Conservation (phyloP, 1,140 invertebrate genomes). For the Galleria mellonella region DNA sequence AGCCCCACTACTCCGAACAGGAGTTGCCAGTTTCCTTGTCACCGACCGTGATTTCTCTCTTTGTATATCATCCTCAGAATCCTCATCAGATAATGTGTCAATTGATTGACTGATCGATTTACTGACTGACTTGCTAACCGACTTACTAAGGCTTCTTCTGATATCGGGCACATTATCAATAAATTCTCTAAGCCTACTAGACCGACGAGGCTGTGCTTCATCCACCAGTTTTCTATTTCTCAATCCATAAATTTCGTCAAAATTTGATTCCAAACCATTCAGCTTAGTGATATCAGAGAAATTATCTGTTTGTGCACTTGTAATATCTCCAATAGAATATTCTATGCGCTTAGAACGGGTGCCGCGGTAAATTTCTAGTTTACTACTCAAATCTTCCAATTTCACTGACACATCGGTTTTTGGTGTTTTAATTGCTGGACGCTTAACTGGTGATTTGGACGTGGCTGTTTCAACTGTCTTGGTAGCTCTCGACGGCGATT, state of each 20-base stretch:
- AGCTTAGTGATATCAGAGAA: conserved; percentile 26
- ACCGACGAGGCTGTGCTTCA: conserved; percentile 33
- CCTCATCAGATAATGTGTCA: conserved; percentile 50
- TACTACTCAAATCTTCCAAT: conserved; percentile 32
- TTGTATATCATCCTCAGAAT: conserved; percentile 29
- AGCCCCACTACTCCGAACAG: conserved; percentile 34
- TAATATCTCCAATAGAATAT: conserved; percentile 46
- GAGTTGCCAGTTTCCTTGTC: conserved; percentile 52
- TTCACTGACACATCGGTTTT: conserved; percentile 29
- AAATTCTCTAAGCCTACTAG: conserved; percentile 43
- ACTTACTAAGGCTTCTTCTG: conserved; percentile 48
- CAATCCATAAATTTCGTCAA: conserved; percentile 34
- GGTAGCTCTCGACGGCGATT: conserved; percentile 47
- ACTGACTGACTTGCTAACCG: conserved; percentile 42
- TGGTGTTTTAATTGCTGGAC: conserved; percentile 31
- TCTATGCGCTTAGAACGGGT: conserved; percentile 46
- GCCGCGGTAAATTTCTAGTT: conserved; percentile 31
- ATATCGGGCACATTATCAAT: conserved; percentile 40
- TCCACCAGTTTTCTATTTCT: conserved; percentile 38
- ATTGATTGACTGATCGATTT: conserved; percentile 51
- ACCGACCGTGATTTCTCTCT: conserved; percentile 39
- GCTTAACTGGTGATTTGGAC: conserved; percentile 45
- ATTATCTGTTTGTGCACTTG: conserved; percentile 19
- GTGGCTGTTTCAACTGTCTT: conserved; percentile 25
- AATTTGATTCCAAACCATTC: conserved; percentile 39